Evolutionary conservation across 1,140 invertebrate species (phyloP).

Genomic region (Doryteuthis pealeii): DNA sequence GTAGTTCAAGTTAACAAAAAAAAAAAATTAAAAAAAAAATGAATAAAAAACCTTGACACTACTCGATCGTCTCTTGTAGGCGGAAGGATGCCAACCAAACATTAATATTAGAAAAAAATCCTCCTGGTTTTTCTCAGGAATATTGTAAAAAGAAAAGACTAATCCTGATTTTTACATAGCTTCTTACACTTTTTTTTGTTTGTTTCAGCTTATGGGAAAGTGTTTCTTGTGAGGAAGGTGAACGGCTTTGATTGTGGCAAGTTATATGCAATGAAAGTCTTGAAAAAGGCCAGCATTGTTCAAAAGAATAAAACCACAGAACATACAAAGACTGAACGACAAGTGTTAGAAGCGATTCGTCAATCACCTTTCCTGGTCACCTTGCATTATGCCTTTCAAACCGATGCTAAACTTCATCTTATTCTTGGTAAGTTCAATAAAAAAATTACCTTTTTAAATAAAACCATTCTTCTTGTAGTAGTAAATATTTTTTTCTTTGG

Average conservation of each 20-base stretch:
- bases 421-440: slow-evolving; percentile 69
- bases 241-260: slow-evolving; percentile 83
- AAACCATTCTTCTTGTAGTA: neutral
- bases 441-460: neutral
- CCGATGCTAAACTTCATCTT: slow-evolving; percentile 96
- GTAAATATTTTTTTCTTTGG: neutral
- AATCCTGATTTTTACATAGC: no score
- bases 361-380: slow-evolving; percentile 95
- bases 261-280: slow-evolving; percentile 98
- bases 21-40: no score
- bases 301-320: slow-evolving; percentile 60
- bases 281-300: slow-evolving; percentile 88
- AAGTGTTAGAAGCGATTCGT: slow-evolving; percentile 95
- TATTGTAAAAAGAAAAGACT: no score
- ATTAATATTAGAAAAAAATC: no score
- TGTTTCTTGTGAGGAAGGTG: slow-evolving; percentile 94
- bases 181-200: slow-evolving; percentile 12
- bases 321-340: slow-evolving; percentile 79
- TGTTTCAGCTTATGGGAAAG: slow-evolving; percentile 64
- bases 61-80: no score
- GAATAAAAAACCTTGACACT: no score
- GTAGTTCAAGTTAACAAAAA: no score
- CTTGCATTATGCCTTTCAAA: slow-evolving; percentile 97
- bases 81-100: no score
- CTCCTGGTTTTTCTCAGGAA: no score